Percentiles rank a stretch among this genome's conserved stretches.
Conservation (phyloP, 1,140 invertebrate species). For the Conus ventricosus region DNA sequence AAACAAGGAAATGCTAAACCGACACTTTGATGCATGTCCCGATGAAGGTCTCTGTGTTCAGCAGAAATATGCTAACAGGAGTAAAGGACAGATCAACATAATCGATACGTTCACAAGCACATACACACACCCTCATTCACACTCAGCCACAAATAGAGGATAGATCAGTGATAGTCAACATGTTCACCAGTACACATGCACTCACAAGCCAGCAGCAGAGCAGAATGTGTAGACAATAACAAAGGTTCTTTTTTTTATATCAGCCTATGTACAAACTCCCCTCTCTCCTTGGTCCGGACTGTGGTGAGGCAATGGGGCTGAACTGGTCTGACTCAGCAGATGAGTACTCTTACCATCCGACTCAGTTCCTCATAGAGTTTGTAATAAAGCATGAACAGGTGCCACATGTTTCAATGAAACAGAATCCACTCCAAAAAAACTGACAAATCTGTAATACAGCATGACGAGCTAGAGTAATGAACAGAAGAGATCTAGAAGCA, state of each 20-base stretch:
- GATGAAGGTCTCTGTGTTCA: no score
- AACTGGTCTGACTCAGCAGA: slow-evolving; percentile 27
- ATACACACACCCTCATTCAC: not conserved
- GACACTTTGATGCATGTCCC: no score
- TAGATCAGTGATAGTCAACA: not conserved
- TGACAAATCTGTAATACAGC: no score
- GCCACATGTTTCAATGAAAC: not conserved
- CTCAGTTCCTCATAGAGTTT: not conserved
- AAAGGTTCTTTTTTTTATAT: not conserved
- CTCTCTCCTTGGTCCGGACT: slow-evolving; percentile 21
- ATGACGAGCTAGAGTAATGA: no score
- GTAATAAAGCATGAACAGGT: not conserved
- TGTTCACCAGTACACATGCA: not conserved
- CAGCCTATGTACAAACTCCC: slow-evolving; percentile 32
- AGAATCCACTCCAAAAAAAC: not conserved
- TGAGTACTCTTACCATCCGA: not conserved
- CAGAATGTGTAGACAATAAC: not conserved
- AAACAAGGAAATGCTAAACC: no score
- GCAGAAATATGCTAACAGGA: no score
- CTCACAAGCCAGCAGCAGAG: not conserved
- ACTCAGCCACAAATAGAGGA: not conserved
- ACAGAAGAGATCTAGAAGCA: not conserved
- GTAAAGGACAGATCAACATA: no score
- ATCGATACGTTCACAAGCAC: slow-evolving; percentile 7
- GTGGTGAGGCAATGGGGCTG: slow-evolving; percentile 22